Base-by-base conservation (phyloP, 2,113 vertebrate species). In the Nerophis ophidion region DNA sequence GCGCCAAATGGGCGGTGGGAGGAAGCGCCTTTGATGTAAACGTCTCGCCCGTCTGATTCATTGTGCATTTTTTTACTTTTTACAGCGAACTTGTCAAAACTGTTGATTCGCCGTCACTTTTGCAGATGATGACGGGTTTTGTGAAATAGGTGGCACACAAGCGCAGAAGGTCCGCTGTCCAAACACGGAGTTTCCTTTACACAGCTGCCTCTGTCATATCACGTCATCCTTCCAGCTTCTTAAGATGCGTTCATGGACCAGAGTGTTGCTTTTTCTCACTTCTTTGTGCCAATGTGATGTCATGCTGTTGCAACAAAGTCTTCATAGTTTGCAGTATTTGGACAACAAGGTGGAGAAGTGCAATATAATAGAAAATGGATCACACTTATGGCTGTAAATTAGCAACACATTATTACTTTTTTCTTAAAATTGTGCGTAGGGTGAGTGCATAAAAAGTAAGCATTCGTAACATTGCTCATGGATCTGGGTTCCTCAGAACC, bases 11-110 rank as follows among this genome's bases (percentile, higher is more conserved):
- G 79, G 81, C 70, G 51, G 40, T 11, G 62, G 74, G 67, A 65
- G 83, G 88, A 87, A 87, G 76, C 61, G 9, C 15, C 85, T 84
- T 86, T 90, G 84, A 88, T 86, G 85, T 58, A n/a, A 57, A 56
- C 38, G n/a, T 66, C 63, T 55, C 49, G 61, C 58, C 68, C 48
- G 64, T 69, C 76, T 78, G 70, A 82, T 72, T 61, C 72, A 59
- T 63, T 72, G 72, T 50, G 70, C 72, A 68, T 47, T 80, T 44
- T 44, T 48, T 48, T 48, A 10, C 7, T 51, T 19, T 87, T 83
- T 85, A 80, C 79, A 81, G 82, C 71, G 34, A 8, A 66, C 78
- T 82, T 84, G 83, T 87, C 84, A 80, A 78, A 83, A 71, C 60
- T 84, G 83, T 89, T 89, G 88, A 86, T 79, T 89, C 81, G 34